Evolutionary conservation across 1,140 invertebrate genomes (phyloP).

Genomic region (Hyposmocoma kahamanoa): DNA sequence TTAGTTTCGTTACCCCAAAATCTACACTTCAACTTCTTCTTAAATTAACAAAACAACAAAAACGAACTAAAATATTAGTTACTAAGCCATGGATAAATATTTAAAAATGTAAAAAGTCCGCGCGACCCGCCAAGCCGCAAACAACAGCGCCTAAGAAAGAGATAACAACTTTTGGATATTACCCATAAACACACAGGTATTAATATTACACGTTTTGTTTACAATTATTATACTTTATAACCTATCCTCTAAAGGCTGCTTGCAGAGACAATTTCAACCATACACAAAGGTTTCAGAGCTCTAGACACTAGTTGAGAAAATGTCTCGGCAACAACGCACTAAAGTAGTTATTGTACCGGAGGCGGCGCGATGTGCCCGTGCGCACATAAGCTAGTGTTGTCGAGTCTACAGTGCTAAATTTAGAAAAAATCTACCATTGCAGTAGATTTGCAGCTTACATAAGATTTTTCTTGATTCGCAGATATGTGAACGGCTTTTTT

Average conservation of each 20-base stretch:
- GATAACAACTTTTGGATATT: slow-evolving; percentile 67
- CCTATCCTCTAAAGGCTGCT: slow-evolving; percentile 32
- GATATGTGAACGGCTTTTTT: neutral
- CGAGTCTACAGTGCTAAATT: slow-evolving; percentile 12
- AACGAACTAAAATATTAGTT: too few species aligned
- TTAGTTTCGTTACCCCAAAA: too few species aligned
- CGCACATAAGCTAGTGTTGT: slow-evolving; percentile 34
- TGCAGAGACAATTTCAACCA: slow-evolving; percentile 31
- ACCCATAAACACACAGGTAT: slow-evolving; percentile 52
- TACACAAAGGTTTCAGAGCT: slow-evolving; percentile 1
- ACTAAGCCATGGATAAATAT: too few species aligned
- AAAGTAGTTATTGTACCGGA: slow-evolving; percentile 53
- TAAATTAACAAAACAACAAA: too few species aligned
- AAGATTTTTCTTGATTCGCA: neutral
- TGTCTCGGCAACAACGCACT: slow-evolving; percentile 41
- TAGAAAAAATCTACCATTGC: slow-evolving; percentile 23
- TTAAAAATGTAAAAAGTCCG: too few species aligned
- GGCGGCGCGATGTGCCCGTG: slow-evolving; percentile 32
- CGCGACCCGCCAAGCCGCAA: slow-evolving; percentile 37
- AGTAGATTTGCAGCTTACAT: slow-evolving; percentile 11
- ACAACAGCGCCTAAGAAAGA: slow-evolving; percentile 71
- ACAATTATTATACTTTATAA: slow-evolving; percentile 38
- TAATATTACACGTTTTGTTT: slow-evolving; percentile 40
- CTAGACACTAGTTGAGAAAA: too few species aligned
- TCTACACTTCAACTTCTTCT: too few species aligned